These are phyloP conservation scores for Phymatocera aterrima DNA, from an alignment of 2,888 invertebrate species.

Conservation along the genomic window DNA sequence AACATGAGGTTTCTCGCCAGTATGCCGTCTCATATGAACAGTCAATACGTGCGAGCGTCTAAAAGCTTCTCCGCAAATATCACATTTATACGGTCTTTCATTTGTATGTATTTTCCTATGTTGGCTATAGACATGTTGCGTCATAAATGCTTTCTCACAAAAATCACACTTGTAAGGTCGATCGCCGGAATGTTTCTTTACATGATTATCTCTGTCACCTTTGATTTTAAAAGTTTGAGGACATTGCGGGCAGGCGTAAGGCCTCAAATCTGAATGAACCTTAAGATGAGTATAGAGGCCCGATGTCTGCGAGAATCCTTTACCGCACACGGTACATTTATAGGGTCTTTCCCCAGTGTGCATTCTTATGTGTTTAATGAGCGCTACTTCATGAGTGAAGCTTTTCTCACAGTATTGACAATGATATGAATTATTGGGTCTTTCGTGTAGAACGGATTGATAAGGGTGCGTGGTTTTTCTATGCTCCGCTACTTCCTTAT, in stretches of 20 bases:
- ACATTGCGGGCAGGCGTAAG: constrained; percentile 52
- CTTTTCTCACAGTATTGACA: constrained; percentile 53
- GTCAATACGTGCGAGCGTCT: constrained; percentile 44
- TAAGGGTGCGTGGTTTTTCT: constrained; percentile 50
- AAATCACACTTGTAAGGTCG: constrained; percentile 55
- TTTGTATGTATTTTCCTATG: constrained; percentile 45
- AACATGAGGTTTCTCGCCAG: constrained; percentile 49
- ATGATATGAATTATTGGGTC: constrained; percentile 46
- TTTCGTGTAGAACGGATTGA: constrained; percentile 49
- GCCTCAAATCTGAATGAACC: constrained; percentile 52
- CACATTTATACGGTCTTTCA: constrained; percentile 46
- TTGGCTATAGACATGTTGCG: constrained; percentile 55
- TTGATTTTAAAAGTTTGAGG: constrained; percentile 53
- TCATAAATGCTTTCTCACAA: constrained; percentile 55
- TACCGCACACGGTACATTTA: constrained; percentile 43
- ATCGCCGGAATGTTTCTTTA: constrained; percentile 52
- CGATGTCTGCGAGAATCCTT: constrained; percentile 53
- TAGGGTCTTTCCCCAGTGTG: constrained; percentile 51
- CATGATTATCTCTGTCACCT: constrained; percentile 54
- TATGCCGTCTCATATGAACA: constrained; percentile 45
- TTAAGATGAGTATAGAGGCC: constrained; percentile 52
- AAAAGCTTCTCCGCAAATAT: constrained; percentile 44
- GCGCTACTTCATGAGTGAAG: constrained; percentile 50
- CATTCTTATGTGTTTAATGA: constrained; percentile 53
- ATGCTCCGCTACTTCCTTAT: constrained; percentile 34